These are phyloP conservation scores for Sporophila hypoxantha DNA, from an alignment of 2,113 vertebrate genomes.

Conservation along the genomic window DNA sequence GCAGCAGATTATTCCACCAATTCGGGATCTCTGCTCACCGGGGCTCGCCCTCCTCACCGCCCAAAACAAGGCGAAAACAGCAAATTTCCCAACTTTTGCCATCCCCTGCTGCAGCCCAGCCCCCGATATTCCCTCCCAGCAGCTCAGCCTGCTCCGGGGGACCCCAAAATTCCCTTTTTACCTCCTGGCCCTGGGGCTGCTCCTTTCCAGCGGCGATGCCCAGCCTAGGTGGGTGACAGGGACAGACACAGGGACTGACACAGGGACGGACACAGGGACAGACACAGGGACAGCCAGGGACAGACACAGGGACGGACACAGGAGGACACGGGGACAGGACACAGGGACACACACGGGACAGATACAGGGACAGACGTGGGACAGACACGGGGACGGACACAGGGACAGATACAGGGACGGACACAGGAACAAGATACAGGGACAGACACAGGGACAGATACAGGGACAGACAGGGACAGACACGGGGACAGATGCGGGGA, in stretches of 20 bases:
- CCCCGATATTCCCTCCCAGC: rapidly evolving
- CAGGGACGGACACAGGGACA: background rate
- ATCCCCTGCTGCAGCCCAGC: background rate
- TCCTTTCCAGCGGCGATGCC: background rate
- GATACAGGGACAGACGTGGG: too few relatives aligned
- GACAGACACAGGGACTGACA: too few relatives aligned
- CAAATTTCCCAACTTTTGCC: rapidly evolving
- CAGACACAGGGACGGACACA: too few relatives aligned
- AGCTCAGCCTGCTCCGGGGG: background rate
- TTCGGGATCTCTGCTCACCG: background rate
- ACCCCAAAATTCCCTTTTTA: background rate
- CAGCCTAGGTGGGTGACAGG: too few relatives aligned
- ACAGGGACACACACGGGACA: rapidly evolving
- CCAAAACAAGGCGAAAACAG: background rate
- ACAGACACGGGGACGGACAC: too few relatives aligned
- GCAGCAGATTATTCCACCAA: background rate
- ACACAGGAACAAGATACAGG: too few relatives aligned
- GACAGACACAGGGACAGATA: too few relatives aligned
- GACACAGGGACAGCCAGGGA: background rate
- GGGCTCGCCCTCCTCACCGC: background rate
- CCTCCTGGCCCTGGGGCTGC: background rate
- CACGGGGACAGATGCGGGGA: too few relatives aligned
- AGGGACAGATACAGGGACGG: too few relatives aligned
- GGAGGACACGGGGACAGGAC: background rate
- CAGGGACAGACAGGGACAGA: too few relatives aligned